phyloP scores from a whole-genome alignment of 1,140 invertebrate genomes.

The Euura lappo region DNA sequence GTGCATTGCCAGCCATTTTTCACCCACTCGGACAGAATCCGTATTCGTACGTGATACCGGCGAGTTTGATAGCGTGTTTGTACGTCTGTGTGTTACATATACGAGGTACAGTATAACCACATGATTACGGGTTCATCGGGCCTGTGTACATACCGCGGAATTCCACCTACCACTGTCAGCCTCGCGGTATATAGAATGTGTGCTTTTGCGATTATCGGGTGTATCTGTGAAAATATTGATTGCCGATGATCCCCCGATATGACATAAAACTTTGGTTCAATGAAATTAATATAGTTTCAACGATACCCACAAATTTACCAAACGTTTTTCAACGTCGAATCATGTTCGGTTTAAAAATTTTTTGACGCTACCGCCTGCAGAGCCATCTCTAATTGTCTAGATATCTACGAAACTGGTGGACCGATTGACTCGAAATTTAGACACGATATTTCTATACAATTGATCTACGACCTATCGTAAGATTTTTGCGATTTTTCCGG shows the following conservation, averaged over 20 bases:
- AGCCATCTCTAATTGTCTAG: too few relatives aligned
- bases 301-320: too few relatives aligned
- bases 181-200: background rate
- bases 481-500: too few relatives aligned
- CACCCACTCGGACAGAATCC: background rate
- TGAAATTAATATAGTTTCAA: too few relatives aligned
- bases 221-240: background rate
- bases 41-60: background rate
- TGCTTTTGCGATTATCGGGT: constrained; percentile 1
- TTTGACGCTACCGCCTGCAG: too few relatives aligned
- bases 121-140: background rate
- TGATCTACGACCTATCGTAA: too few relatives aligned
- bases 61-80: background rate
- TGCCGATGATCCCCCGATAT: background rate
- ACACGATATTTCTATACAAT: too few relatives aligned
- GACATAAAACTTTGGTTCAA: too few relatives aligned
- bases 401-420: too few relatives aligned
- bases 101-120: background rate
- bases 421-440: too few relatives aligned
- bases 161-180: background rate
- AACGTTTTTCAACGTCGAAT: too few relatives aligned
- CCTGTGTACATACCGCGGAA: background rate
- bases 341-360: too few relatives aligned
- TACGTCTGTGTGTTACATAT: background rate
- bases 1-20: background rate